Percentiles rank a stretch among this genome's conserved stretches.
These are phyloP conservation scores for Copidosoma floridanum DNA, from an alignment of 1,140 invertebrate species.

Conservation along the genomic window DNA sequence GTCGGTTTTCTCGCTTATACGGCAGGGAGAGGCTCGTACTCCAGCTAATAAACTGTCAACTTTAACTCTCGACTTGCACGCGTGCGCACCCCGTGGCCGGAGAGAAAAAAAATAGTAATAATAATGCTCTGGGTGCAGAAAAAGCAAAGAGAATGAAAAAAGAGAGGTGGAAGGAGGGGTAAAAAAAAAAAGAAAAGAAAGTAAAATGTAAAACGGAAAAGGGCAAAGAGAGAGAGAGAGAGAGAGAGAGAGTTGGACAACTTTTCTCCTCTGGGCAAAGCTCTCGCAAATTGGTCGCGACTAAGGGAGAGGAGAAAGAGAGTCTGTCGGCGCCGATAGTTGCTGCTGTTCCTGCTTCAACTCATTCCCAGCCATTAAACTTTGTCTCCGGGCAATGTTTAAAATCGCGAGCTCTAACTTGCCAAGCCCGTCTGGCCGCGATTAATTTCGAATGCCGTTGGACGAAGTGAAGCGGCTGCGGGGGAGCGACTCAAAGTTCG, in stretches of 20 bases:
- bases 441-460: no score
- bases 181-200: not conserved
- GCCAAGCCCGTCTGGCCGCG: not conserved
- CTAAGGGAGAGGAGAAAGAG: conserved; percentile 3
- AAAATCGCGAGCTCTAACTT: conserved; percentile 21
- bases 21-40: not conserved
- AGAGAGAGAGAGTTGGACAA: not conserved
- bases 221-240: not conserved
- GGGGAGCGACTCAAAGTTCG: no score
- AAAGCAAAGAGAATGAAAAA: not conserved
- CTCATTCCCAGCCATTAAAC: conserved; percentile 30
- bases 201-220: no score
- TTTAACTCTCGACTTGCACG: conserved; percentile 11
- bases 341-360: conserved; percentile 1
- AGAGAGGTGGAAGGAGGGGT: not conserved
- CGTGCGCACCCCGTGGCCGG: no score
- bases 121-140: no score
- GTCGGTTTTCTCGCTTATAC: not conserved
- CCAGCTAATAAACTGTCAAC: conserved; percentile 4
- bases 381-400: conserved; percentile 25
- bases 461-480: no score
- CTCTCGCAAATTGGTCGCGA: conserved; percentile 17
- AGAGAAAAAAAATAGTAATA: no score
- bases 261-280: conserved; percentile 17
- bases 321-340: conserved; percentile 9